phyloP scores from a whole-genome alignment of 2,797 vertebrate genomes.

The Mormyrus proboscirostris region DNA sequence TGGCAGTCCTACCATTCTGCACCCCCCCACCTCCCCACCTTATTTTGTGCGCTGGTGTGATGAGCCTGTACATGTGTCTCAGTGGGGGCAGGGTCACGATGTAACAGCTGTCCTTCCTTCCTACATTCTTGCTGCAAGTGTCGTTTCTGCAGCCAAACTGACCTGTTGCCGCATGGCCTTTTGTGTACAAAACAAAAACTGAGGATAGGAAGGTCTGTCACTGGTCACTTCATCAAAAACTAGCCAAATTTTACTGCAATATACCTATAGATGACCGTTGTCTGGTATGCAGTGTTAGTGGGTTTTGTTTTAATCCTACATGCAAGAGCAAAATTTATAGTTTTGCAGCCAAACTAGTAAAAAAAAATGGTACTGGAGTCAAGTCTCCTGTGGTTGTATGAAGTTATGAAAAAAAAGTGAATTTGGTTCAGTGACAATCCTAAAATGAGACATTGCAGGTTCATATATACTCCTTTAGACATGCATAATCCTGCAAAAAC shows the following conservation, averaged over 20 bases:
- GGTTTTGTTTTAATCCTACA: not conserved
- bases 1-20: not conserved
- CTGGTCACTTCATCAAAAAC: not conserved
- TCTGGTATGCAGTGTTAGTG: not conserved
- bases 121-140: not conserved
- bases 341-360: not conserved
- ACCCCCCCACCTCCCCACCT: too few relatives aligned
- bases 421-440: not conserved
- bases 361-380: not conserved
- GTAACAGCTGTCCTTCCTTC: not conserved
- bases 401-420: not conserved
- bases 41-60: not conserved
- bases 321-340: not conserved
- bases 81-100: not conserved
- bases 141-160: not conserved
- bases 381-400: not conserved
- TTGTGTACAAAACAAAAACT: not conserved
- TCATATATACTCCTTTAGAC: not conserved
- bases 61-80: not conserved
- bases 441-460: not conserved
- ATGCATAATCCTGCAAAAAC: not conserved
- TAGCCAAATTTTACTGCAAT: not conserved
- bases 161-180: not conserved
- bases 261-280: not conserved
- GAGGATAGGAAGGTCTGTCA: not conserved